Evolutionary conservation across 2,113 vertebrate species (phyloP).

Genomic region (Malurus melanocephalus): DNA sequence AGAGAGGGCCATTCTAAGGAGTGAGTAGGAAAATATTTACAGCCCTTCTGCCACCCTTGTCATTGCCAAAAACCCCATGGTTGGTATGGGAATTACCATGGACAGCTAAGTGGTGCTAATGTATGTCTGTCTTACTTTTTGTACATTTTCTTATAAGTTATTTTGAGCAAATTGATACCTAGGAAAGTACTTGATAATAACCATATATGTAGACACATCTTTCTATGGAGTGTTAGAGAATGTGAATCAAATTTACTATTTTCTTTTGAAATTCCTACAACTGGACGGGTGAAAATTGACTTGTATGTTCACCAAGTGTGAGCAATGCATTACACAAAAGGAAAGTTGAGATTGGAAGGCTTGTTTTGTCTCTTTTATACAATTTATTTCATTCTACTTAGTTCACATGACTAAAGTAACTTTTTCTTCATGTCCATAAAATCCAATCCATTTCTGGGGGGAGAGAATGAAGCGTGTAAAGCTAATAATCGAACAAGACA

Average conservation of each 20-base stretch:
- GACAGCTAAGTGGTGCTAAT: background rate
- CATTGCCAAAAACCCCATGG: background rate
- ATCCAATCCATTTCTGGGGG: background rate
- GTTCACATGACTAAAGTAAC: background rate
- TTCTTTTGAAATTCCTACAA: background rate
- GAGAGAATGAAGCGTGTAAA: background rate
- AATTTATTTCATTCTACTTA: background rate
- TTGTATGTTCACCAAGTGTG: background rate
- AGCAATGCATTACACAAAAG: background rate
- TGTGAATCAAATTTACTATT: background rate
- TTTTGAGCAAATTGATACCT: background rate
- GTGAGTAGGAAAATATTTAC: slow-evolving; percentile 3
- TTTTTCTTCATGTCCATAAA: background rate
- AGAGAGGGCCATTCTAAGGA: background rate
- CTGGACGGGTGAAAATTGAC: background rate
- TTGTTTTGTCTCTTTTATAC: background rate
- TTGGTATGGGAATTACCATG: background rate
- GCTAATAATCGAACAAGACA: background rate
- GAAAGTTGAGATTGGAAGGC: background rate
- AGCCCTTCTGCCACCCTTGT: background rate
- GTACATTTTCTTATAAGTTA: background rate
- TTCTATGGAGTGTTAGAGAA: background rate
- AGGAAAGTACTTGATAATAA: background rate
- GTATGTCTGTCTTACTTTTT: background rate
- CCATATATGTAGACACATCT: background rate